Evolutionary conservation across 2,888 invertebrate genomes (phyloP).

Genomic region (Hemicrepidius hirtus): DNA sequence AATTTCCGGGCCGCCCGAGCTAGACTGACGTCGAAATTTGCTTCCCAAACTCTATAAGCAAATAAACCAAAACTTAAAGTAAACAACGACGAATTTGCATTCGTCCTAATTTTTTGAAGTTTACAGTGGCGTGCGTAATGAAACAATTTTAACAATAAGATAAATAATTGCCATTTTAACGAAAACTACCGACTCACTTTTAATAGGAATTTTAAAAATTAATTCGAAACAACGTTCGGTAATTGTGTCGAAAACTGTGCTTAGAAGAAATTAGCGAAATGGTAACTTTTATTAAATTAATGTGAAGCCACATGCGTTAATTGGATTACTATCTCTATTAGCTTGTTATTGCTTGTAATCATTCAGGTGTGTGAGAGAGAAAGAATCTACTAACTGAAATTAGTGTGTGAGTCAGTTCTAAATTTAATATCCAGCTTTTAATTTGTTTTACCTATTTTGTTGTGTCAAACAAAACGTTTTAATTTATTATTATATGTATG

Average conservation of each 20-base stretch:
- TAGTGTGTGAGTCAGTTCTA: background rate
- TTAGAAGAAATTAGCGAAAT: constrained; percentile 2
- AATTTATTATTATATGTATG: too few relatives aligned
- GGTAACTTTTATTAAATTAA: constrained; percentile 13
- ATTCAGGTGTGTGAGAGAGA: background rate
- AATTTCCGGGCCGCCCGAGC: constrained; percentile 40
- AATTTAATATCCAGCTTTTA: background rate
- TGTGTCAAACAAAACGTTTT: too few relatives aligned
- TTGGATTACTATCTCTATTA: constrained; percentile 15
- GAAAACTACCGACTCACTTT: background rate
- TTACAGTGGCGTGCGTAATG: constrained; percentile 1
- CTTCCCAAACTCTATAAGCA: background rate
- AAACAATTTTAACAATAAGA: too few relatives aligned
- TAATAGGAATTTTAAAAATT: background rate
- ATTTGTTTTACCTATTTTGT: too few relatives aligned
- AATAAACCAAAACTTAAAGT: background rate
- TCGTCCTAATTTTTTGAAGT: background rate
- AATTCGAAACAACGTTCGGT: background rate
- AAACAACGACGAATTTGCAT: constrained; percentile 2
- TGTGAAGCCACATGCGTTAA: background rate
- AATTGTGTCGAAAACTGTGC: background rate
- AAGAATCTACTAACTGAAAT: background rate
- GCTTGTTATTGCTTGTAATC: constrained; percentile 9
- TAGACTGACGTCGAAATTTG: constrained; percentile 32
- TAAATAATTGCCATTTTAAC: background rate